Conservation (phyloP, 2,113 vertebrate genomes). For the Psilopogon haemacephalus region DNA sequence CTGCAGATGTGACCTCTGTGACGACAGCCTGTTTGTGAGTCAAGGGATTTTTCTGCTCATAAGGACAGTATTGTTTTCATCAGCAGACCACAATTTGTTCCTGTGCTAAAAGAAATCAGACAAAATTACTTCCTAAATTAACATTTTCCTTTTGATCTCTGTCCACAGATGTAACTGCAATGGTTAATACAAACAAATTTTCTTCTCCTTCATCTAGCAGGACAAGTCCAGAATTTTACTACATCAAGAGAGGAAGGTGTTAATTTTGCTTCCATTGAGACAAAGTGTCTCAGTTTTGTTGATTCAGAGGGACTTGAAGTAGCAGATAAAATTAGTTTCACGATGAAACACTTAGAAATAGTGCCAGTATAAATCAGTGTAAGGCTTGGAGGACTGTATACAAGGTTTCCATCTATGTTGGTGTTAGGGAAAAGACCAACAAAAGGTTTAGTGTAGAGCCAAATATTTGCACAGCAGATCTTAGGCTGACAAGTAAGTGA, state of each 20-base stretch:
- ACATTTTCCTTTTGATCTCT: neutral
- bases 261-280: neutral
- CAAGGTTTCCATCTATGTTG: neutral
- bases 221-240: neutral
- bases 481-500: neutral
- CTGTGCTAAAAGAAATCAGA: neutral
- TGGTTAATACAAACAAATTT: neutral
- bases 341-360: neutral
- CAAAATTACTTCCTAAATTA: neutral
- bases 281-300: neutral
- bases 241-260: neutral
- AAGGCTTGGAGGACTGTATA: neutral
- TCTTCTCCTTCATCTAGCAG: neutral
- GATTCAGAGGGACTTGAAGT: neutral
- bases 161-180: neutral
- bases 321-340: neutral
- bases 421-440: neutral
- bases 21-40: neutral
- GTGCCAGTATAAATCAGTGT: neutral
- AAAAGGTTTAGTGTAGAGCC: neutral
- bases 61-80: neutral
- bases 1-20: neutral
- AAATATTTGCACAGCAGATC: neutral
- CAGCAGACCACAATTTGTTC: neutral
- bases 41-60: neutral